Conservation (phyloP, 2,888 invertebrate species). For the Meandrusa payeni region DNA sequence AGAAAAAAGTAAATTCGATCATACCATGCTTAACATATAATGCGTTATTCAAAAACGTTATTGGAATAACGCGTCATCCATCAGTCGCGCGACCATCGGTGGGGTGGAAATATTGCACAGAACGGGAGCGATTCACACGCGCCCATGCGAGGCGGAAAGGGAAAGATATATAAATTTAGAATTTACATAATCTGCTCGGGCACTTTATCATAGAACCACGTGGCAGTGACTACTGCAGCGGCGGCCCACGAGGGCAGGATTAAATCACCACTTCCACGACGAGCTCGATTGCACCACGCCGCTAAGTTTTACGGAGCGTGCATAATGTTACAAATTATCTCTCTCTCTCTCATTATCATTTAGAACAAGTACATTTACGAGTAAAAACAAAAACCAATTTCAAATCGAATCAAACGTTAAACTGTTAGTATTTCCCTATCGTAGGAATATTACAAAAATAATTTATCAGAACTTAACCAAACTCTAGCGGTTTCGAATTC, state of each 20-base stretch:
- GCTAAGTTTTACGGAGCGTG: slow-evolving; percentile 25
- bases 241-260: slow-evolving; percentile 69
- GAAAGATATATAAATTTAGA: slow-evolving; percentile 63
- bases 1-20: slow-evolving; percentile 6
- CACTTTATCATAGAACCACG: slow-evolving; percentile 81
- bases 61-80: slow-evolving; percentile 80
- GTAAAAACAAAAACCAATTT: too few species aligned
- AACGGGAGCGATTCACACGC: slow-evolving; percentile 43
- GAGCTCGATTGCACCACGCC: slow-evolving; percentile 50
- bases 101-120: slow-evolving; percentile 61
- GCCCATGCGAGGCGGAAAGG: slow-evolving; percentile 42
- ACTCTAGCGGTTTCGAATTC: too few species aligned
- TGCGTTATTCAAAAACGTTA: slow-evolving; percentile 74
- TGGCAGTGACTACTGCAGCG: slow-evolving; percentile 79
- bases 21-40: slow-evolving; percentile 64
- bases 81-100: slow-evolving; percentile 67
- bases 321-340: slow-evolving; percentile 16
- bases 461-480: too few species aligned
- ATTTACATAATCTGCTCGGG: slow-evolving; percentile 80
- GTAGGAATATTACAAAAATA: too few species aligned
- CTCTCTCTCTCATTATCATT: slow-evolving; percentile 1
- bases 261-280: slow-evolving; percentile 57
- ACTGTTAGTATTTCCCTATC: too few species aligned
- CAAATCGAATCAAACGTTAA: too few species aligned
- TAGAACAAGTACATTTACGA: too few species aligned